A percentile compares a stretch with the other conserved stretches of the same genome.
These are phyloP conservation scores for Paralichthys olivaceus DNA, from an alignment of 2,113 vertebrate genomes.

Conservation along the genomic window DNA sequence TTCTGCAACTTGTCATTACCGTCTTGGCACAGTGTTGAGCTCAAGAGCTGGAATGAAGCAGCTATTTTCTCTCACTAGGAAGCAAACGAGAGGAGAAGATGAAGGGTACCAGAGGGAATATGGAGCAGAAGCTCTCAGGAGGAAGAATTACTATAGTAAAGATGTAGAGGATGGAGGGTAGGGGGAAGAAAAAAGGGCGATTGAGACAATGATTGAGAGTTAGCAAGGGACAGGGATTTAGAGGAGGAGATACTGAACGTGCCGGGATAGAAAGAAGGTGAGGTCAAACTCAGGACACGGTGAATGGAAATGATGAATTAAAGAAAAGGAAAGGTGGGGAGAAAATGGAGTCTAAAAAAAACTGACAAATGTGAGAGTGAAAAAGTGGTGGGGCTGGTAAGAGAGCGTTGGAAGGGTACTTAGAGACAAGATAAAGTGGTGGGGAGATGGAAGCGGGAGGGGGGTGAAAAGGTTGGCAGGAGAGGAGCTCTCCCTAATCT, in stretches of 20 bases:
- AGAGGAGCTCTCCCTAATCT: constrained; percentile 71
- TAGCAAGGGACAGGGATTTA: constrained; percentile 38
- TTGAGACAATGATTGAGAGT: constrained; percentile 64
- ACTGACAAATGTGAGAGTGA: constrained; percentile 43
- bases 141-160: constrained; percentile 60
- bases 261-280: constrained; percentile 56
- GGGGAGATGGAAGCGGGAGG: constrained; percentile 27
- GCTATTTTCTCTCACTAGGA: constrained; percentile 40
- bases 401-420: constrained; percentile 58
- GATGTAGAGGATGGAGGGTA: constrained; percentile 32
- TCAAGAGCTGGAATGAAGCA: constrained; percentile 40
- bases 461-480: constrained; percentile 61
- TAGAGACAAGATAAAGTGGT: constrained; percentile 62
- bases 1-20: constrained; percentile 64
- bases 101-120: constrained; percentile 41
- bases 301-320: constrained; percentile 74
- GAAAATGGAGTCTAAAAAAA: constrained; percentile 55
- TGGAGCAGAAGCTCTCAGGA: constrained; percentile 46
- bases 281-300: constrained; percentile 63
- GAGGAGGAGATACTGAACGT: constrained; percentile 34
- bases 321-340: constrained; percentile 52
- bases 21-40: constrained; percentile 47
- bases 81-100: constrained; percentile 22
- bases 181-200: constrained; percentile 15
- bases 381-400: constrained; percentile 49